These are phyloP conservation scores for Tinamus major DNA, from an alignment of 2,797 vertebrate species.

Conservation along the genomic window DNA sequence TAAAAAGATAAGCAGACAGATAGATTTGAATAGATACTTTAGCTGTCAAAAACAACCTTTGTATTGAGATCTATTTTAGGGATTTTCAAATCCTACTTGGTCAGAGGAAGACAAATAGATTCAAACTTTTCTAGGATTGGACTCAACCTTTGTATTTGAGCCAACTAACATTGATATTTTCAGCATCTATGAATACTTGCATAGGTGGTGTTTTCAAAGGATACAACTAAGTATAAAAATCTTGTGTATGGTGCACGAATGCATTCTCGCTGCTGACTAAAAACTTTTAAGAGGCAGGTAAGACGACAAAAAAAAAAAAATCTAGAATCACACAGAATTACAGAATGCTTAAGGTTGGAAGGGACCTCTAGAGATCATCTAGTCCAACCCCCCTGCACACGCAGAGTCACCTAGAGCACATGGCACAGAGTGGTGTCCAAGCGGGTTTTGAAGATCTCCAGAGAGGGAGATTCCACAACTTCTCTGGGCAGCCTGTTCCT, in stretches of 20 bases:
- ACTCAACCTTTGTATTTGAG: not conserved
- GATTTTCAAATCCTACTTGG: not conserved
- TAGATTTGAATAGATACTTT: not conserved
- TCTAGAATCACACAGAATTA: not conserved
- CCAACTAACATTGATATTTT: not conserved
- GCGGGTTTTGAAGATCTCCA: too few species aligned
- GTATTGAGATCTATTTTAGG: not conserved
- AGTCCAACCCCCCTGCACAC: too few species aligned
- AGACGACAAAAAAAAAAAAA: too few species aligned
- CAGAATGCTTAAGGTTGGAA: too few species aligned
- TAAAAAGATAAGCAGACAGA: not conserved
- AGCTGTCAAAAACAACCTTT: not conserved
- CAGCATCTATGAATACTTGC: not conserved
- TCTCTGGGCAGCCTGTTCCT: too few species aligned
- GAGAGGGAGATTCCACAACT: too few species aligned
- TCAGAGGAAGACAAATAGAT: not conserved
- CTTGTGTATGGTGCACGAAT: not conserved
- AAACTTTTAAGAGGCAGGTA: too few species aligned
- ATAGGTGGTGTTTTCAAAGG: not conserved
- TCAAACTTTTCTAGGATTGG: not conserved
- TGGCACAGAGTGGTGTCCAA: too few species aligned
- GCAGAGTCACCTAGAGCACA: too few species aligned
- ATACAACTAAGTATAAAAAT: not conserved
- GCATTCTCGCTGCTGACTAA: not conserved
- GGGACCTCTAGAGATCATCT: too few species aligned